Evolutionary conservation across 2,113 vertebrate species (phyloP).

Genomic region (Tonatia bakeri): DNA sequence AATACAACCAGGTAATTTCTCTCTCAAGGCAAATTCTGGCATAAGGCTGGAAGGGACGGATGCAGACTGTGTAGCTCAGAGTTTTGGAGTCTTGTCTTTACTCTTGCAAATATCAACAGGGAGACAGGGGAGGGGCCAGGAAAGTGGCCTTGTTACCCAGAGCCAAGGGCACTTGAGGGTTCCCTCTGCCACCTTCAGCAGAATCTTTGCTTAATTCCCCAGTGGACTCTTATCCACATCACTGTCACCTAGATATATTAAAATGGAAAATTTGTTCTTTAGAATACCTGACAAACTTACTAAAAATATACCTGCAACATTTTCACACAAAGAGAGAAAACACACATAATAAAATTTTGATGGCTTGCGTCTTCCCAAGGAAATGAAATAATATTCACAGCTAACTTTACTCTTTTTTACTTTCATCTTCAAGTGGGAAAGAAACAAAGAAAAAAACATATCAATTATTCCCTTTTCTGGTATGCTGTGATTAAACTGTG

Average conservation of each 20-base stretch:
- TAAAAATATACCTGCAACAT: constrained; percentile 22
- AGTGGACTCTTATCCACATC: neutral
- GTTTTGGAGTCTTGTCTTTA: neutral
- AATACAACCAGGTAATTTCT: neutral
- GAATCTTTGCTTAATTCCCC: neutral
- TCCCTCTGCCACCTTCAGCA: neutral
- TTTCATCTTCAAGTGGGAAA: constrained; percentile 30
- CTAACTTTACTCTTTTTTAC: neutral
- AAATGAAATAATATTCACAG: constrained; percentile 41
- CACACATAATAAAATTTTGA: neutral
- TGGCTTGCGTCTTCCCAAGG: neutral
- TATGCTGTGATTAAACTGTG: constrained; percentile 1
- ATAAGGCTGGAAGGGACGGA: neutral
- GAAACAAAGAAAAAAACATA: neutral
- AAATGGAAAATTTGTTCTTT: constrained; percentile 23
- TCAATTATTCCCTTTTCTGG: neutral
- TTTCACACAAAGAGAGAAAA: constrained; percentile 27
- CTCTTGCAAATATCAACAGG: neutral
- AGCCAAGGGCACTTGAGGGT: neutral
- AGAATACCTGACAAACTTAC: neutral
- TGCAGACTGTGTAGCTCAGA: neutral
- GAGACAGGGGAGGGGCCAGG: neutral
- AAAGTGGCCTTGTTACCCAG: neutral
- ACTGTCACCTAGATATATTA: neutral
- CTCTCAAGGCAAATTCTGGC: neutral